Conservation (phyloP, 2,888 invertebrate species). For the Lycophotia porphyrea region DNA sequence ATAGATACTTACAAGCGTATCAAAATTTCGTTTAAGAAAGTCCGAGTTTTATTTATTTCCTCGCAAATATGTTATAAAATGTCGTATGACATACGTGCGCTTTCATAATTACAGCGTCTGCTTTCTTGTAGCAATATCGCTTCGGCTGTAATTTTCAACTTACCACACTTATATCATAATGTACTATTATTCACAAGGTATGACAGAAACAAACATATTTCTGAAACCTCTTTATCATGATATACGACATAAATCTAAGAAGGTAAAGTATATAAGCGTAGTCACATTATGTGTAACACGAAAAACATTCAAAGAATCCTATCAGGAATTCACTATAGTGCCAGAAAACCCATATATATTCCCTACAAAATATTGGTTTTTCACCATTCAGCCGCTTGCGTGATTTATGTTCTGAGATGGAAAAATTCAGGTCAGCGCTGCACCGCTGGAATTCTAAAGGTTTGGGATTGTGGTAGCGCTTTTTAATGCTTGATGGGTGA, state of each 20-base stretch:
- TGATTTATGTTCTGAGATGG: constrained; percentile 56
- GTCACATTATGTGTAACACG: constrained; percentile 19
- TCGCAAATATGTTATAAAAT: too few relatives aligned
- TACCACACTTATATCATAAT: too few relatives aligned
- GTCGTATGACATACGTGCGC: too few relatives aligned
- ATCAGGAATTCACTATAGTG: constrained; percentile 37
- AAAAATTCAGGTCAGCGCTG: constrained; percentile 52
- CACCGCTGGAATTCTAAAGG: constrained; percentile 47
- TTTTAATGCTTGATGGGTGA: constrained; percentile 15
- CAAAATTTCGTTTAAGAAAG: too few relatives aligned
- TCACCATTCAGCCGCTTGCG: constrained; percentile 48
- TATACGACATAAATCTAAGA: constrained; percentile 24
- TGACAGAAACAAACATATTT: constrained; percentile 31
- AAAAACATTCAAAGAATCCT: constrained; percentile 42
- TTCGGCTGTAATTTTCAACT: too few relatives aligned
- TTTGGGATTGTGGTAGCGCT: constrained; percentile 15
- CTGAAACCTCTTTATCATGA: constrained; percentile 6
- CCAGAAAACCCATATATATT: constrained; percentile 41
- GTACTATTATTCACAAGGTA: neutral
- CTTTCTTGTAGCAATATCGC: too few relatives aligned
- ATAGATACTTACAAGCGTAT: too few relatives aligned
- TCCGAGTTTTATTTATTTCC: too few relatives aligned
- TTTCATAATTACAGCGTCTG: too few relatives aligned
- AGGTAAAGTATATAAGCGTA: constrained; percentile 1
- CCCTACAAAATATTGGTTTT: constrained; percentile 59